Evolutionary conservation across 2,888 invertebrate genomes (phyloP).

Genomic region (Apamea epomidion): DNA sequence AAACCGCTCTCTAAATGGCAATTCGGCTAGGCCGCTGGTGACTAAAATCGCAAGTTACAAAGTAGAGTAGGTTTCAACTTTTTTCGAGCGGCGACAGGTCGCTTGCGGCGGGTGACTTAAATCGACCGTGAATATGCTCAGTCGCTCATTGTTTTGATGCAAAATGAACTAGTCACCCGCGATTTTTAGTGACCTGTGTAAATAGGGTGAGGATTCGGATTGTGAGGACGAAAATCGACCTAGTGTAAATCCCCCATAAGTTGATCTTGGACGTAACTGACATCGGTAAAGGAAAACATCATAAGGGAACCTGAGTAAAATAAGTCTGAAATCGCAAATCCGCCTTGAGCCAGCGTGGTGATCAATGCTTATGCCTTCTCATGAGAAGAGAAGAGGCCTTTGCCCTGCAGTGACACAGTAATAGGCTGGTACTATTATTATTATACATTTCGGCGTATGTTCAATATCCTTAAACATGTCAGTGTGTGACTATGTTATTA

Average conservation of each 20-base stretch:
- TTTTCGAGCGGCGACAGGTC: too few species aligned
- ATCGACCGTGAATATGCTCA: too few species aligned
- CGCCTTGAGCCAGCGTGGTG: neutral
- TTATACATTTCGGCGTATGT: slow-evolving; percentile 14
- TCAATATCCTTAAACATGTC: slow-evolving; percentile 42
- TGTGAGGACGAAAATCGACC: neutral
- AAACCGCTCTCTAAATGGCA: too few species aligned
- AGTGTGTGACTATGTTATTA: slow-evolving; percentile 48
- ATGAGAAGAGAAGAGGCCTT: too few species aligned
- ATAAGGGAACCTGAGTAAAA: neutral
- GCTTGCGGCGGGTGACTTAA: too few species aligned
- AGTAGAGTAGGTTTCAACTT: too few species aligned
- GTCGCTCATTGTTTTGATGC: too few species aligned
- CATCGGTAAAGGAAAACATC: neutral
- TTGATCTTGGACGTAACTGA: neutral
- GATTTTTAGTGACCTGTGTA: neutral
- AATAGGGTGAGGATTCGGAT: too few species aligned
- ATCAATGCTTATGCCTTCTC: neutral
- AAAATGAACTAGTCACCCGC: neutral
- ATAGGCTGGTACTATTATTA: neutral
- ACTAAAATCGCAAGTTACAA: too few species aligned
- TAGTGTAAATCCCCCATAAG: neutral
- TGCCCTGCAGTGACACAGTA: too few species aligned
- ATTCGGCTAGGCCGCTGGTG: too few species aligned
- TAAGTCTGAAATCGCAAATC: neutral